phyloP scores from a whole-genome alignment of 2,113 vertebrate species.

The Catharus fuscescens region DNA sequence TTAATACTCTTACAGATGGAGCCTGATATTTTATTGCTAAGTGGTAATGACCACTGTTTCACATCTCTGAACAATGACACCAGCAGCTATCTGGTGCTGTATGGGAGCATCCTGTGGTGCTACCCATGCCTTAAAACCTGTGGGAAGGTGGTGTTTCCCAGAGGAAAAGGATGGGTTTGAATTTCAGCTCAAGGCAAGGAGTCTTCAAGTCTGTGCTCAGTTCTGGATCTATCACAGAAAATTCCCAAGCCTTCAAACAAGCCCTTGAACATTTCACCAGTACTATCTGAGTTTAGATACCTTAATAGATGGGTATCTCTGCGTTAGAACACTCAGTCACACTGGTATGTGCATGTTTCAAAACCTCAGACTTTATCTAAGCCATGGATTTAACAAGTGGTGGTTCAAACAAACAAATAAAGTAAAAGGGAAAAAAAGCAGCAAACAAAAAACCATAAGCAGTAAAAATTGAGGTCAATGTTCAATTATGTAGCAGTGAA shows the following conservation, averaged over 20 bases:
- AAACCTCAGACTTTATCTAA: background rate
- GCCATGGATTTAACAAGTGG: background rate
- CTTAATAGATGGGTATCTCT: background rate
- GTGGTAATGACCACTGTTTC: background rate
- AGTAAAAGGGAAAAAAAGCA: background rate
- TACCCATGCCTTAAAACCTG: background rate
- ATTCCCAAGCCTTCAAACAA: background rate
- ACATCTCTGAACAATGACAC: background rate
- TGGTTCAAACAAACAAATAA: background rate
- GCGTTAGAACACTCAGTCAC: background rate
- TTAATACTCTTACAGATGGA: background rate
- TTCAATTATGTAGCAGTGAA: background rate
- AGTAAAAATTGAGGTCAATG: background rate
- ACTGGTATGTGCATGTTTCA: background rate
- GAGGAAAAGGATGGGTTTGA: background rate
- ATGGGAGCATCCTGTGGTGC: background rate
- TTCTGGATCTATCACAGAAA: background rate
- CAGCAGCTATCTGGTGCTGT: background rate
- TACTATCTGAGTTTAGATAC: background rate
- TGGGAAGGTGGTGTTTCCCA: background rate
- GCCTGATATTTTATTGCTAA: background rate
- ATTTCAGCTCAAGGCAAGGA: background rate
- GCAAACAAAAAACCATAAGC: background rate
- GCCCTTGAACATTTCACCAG: background rate
- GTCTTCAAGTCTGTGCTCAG: background rate